Conservation (phyloP, 2,888 invertebrate genomes). For the Antheraea yamamai region DNA sequence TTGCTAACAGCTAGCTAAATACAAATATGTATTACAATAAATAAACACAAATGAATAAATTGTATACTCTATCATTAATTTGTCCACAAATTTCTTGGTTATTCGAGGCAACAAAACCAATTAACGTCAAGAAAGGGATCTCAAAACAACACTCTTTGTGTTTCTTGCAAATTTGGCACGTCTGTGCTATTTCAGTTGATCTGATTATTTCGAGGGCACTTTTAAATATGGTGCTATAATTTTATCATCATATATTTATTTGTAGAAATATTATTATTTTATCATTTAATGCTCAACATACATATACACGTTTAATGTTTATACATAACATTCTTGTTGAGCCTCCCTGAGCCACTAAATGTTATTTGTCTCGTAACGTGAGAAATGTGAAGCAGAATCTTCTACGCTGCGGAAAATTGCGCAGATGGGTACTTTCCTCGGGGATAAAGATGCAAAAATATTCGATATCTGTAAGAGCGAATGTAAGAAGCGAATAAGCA, state of each 20-base stretch:
- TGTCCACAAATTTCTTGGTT: conserved; percentile 45
- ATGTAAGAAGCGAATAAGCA: too few relatives aligned
- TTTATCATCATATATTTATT: background rate
- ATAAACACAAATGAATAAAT: background rate
- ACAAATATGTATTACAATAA: too few relatives aligned
- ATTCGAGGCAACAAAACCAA: conserved; percentile 55
- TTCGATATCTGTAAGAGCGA: too few relatives aligned
- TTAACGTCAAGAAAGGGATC: conserved; percentile 54
- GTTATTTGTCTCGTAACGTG: background rate
- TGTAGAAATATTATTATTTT: background rate
- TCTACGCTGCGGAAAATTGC: background rate
- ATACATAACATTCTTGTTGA: background rate
- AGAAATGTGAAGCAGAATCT: background rate
- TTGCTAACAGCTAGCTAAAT: too few relatives aligned
- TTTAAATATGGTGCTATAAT: conserved; percentile 18
- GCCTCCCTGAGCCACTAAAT: background rate
- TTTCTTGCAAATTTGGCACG: conserved; percentile 66
- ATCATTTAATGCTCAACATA: background rate
- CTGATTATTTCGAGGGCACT: conserved; percentile 26
- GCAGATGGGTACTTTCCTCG: too few relatives aligned
- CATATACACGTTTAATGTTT: background rate
- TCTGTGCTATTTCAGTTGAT: conserved; percentile 53
- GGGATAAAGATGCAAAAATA: too few relatives aligned
- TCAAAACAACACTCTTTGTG: conserved; percentile 63
- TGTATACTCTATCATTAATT: conserved; percentile 1